These are phyloP conservation scores for Muscidifurax raptorellus DNA, from an alignment of 1,140 invertebrate genomes.

Conservation along the genomic window DNA sequence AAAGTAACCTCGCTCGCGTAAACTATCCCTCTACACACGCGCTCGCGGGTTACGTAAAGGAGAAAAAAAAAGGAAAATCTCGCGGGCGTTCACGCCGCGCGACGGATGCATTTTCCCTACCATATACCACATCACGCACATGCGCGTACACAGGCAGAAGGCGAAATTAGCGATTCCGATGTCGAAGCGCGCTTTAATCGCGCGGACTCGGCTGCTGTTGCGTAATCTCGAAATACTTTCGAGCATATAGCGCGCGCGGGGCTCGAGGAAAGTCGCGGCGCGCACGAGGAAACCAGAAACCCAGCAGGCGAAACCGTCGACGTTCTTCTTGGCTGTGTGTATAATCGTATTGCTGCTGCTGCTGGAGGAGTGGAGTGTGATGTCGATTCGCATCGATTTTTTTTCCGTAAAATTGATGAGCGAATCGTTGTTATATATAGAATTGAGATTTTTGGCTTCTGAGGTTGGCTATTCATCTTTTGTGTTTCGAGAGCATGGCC, in stretches of 20 bases:
- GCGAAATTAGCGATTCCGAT: conserved; percentile 18
- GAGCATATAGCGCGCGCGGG: too few species aligned
- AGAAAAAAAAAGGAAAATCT: conserved; percentile 48
- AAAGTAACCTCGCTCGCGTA: background rate
- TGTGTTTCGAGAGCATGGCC: too few species aligned
- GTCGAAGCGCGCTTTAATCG: conserved; percentile 41
- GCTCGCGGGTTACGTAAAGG: conserved; percentile 9
- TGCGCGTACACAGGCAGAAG: background rate
- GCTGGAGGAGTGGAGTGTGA: background rate
- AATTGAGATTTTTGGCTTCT: too few species aligned
- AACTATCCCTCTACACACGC: background rate
- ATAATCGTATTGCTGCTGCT: background rate
- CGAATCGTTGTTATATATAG: too few species aligned
- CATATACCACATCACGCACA: too few species aligned
- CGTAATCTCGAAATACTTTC: conserved; percentile 59
- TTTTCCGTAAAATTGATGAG: background rate
- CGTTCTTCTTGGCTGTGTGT: conserved; percentile 29
- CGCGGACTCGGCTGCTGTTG: conserved; percentile 42
- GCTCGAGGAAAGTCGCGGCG: conserved; percentile 55
- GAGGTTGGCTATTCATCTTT: too few species aligned
- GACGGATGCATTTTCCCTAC: background rate
- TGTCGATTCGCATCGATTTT: background rate
- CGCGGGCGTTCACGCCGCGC: conserved; percentile 23
- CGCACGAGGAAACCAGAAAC: conserved; percentile 52
- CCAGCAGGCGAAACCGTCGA: conserved; percentile 53